A percentile compares a stretch with the other conserved stretches of the same genome.
Evolutionary conservation across 2,888 invertebrate genomes (phyloP).

Genomic region (Boloria selene): DNA sequence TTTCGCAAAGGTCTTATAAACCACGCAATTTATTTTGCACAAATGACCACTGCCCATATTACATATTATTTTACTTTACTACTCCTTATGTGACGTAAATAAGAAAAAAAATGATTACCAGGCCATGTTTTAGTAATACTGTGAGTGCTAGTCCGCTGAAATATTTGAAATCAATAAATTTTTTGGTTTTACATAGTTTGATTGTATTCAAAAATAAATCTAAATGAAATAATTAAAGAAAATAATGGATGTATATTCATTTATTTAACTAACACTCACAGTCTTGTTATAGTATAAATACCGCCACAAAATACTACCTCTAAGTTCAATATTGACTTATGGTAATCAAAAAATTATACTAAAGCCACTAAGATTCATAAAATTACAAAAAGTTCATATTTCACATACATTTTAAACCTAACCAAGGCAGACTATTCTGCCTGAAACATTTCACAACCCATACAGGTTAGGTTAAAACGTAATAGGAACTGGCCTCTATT

Average conservation of each 20-base stretch:
- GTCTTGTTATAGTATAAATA: not conserved
- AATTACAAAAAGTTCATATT: not conserved
- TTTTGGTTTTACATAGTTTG: not conserved
- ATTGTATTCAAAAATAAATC: not conserved
- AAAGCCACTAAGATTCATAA: constrained; percentile 1
- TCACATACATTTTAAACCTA: constrained; percentile 5
- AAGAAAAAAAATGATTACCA: not conserved
- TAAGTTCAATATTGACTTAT: constrained; percentile 1
- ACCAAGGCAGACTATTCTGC: not conserved
- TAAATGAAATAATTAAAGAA: no score
- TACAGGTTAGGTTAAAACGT: constrained; percentile 10
- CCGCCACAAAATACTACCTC: not conserved
- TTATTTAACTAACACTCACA: not conserved
- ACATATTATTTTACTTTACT: not conserved
- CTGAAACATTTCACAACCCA: constrained; percentile 18
- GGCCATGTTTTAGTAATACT: not conserved
- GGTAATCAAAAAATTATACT: not conserved
- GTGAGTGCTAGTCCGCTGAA: not conserved
- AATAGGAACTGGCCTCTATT: constrained; percentile 10
- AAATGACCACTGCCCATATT: no score
- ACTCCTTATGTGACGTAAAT: not conserved
- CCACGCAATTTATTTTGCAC: not conserved
- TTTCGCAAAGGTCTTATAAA: no score
- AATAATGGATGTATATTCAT: not conserved
- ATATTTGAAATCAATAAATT: not conserved